A percentile compares a stretch with the other conserved stretches of the same genome.
Evolutionary conservation across 2,888 invertebrate species (phyloP).

Genomic region (Zootermopsis nevadensis): DNA sequence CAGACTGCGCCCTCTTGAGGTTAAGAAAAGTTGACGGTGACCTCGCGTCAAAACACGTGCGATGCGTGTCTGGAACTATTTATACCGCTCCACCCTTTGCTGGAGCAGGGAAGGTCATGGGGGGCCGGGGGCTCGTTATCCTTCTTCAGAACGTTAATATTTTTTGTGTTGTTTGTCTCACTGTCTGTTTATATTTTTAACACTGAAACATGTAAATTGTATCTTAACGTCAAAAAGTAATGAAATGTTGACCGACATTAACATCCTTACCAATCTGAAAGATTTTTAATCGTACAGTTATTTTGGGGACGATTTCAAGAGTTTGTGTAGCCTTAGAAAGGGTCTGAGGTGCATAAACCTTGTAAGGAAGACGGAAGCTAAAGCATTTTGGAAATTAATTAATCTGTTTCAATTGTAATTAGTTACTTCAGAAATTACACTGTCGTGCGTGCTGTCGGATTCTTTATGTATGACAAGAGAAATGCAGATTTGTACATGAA

Average conservation of each 20-base stretch:
- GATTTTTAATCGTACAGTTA: too few relatives aligned
- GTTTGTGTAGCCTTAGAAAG: too few relatives aligned
- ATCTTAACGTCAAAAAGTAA: not conserved
- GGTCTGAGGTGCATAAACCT: too few relatives aligned
- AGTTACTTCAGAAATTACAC: too few relatives aligned
- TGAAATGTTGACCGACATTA: not conserved
- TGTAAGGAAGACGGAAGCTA: too few relatives aligned
- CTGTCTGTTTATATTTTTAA: slow-evolving; percentile 14
- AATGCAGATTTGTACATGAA: too few relatives aligned
- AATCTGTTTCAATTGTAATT: too few relatives aligned
- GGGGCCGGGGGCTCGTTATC: not conserved
- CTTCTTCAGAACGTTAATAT: not conserved
- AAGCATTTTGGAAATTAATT: too few relatives aligned
- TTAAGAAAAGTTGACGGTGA: slow-evolving; percentile 35
- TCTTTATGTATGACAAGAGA: too few relatives aligned
- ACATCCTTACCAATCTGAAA: not conserved
- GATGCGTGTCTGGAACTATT: slow-evolving; percentile 11
- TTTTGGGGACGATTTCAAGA: too few relatives aligned
- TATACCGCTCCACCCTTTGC: slow-evolving; percentile 12
- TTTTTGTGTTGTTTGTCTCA: not conserved
- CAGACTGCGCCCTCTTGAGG: not conserved
- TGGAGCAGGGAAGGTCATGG: slow-evolving; percentile 34
- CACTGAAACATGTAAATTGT: not conserved
- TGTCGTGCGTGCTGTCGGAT: too few relatives aligned
- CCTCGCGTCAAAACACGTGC: slow-evolving; percentile 14